These are phyloP conservation scores for Liopterus haemorrhoidalis DNA, from an alignment of 2,888 invertebrate genomes.

Conservation along the genomic window DNA sequence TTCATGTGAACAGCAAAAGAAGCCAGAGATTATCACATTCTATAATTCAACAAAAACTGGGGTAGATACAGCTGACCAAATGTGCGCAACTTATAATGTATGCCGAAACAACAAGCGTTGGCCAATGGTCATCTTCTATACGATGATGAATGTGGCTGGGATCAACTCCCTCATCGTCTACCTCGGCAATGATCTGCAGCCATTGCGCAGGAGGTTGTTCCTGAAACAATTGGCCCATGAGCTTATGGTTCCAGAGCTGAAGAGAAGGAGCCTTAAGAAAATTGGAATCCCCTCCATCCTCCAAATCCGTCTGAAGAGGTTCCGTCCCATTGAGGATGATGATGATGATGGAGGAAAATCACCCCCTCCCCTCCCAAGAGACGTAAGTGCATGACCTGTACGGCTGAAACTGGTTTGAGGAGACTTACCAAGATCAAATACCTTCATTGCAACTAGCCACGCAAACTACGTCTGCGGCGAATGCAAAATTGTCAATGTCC, in stretches of 20 bases:
- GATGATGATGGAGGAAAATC: too few relatives aligned
- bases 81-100: slow-evolving; percentile 26
- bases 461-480: slow-evolving; percentile 20
- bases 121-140: slow-evolving; percentile 27
- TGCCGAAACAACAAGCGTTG: slow-evolving; percentile 23
- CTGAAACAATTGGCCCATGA: slow-evolving; percentile 26
- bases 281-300: slow-evolving; percentile 12
- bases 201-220: slow-evolving; percentile 22
- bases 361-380: slow-evolving; percentile 12
- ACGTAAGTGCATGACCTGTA: slow-evolving; percentile 17
- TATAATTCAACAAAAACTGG: slow-evolving; percentile 24
- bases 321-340: slow-evolving; percentile 14
- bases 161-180: slow-evolving; percentile 27
- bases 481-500: too few relatives aligned
- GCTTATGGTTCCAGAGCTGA: slow-evolving; percentile 18
- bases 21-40: slow-evolving; percentile 23
- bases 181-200: slow-evolving; percentile 24
- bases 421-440: slow-evolving; percentile 22
- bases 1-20: slow-evolving; percentile 11
- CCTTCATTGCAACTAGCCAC: slow-evolving; percentile 20
- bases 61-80: slow-evolving; percentile 26
- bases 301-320: slow-evolving; percentile 19
- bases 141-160: slow-evolving; percentile 25
- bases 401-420: slow-evolving; percentile 19
- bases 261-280: slow-evolving; percentile 19